These are phyloP conservation scores for Pachydiplax longipennis DNA, from an alignment of 2,888 invertebrate genomes.

Conservation along the genomic window DNA sequence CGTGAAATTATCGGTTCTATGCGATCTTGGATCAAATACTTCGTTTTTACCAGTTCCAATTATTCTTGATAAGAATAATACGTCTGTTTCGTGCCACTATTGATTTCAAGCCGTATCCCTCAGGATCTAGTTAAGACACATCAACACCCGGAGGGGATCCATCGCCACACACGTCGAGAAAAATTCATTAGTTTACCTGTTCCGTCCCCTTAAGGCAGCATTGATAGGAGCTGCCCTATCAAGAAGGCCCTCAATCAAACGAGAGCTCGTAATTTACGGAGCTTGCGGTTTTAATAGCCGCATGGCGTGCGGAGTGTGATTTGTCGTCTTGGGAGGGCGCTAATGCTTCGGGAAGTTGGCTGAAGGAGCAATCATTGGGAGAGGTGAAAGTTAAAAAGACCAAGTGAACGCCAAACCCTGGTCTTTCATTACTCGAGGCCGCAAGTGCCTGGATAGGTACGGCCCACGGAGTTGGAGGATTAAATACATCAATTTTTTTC, in stretches of 20 bases:
- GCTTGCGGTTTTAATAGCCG: background rate
- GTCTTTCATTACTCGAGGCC: background rate
- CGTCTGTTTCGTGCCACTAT: background rate
- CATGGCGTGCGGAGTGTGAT: background rate
- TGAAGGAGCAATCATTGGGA: background rate
- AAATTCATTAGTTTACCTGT: background rate
- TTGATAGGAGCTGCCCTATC: background rate
- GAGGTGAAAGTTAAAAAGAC: background rate
- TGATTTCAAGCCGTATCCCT: background rate
- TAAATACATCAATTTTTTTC: background rate
- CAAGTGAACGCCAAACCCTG: background rate
- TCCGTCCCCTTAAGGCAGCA: background rate
- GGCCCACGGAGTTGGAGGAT: background rate
- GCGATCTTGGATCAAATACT: too few species aligned
- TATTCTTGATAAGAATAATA: too few species aligned
- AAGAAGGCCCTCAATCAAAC: background rate
- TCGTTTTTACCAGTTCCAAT: too few species aligned
- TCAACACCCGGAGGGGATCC: background rate
- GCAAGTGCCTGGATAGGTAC: background rate
- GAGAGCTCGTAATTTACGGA: background rate
- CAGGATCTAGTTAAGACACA: background rate
- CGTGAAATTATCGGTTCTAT: too few species aligned
- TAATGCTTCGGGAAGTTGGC: background rate
- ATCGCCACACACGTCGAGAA: background rate
- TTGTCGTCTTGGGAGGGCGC: background rate